These are phyloP conservation scores for Tortrix viridana DNA, from an alignment of 2,888 invertebrate species.

Conservation along the genomic window DNA sequence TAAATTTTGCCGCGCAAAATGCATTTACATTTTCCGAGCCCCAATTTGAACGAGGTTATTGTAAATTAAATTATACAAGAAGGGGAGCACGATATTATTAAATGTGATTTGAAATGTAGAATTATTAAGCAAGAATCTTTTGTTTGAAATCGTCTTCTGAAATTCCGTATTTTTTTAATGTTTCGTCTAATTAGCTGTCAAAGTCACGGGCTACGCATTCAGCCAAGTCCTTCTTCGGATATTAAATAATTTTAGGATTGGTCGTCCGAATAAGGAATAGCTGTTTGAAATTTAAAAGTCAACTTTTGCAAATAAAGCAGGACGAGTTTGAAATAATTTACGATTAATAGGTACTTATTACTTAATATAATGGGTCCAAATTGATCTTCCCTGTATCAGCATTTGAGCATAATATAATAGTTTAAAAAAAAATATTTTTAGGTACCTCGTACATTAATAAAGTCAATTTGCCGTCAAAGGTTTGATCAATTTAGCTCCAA, in stretches of 20 bases:
- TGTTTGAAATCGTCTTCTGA: background rate
- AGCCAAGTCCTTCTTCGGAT: constrained; percentile 1
- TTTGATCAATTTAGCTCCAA: constrained; percentile 19
- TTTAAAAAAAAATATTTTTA: no score
- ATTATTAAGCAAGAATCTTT: background rate
- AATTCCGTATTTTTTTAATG: constrained; percentile 2
- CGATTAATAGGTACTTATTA: no score
- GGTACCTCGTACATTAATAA: no score
- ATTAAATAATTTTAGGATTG: constrained; percentile 5
- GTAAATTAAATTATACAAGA: background rate
- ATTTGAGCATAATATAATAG: no score
- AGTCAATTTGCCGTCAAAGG: constrained; percentile 7
- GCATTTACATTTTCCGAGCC: no score
- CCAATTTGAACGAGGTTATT: background rate
- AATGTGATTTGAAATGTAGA: background rate
- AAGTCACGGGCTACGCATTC: background rate
- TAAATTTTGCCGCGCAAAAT: background rate
- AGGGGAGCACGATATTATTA: background rate
- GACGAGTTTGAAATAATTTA: no score
- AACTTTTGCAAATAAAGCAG: no score
- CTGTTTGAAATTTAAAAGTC: background rate
- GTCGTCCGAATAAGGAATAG: background rate
- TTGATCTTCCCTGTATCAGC: no score
- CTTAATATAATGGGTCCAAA: no score
- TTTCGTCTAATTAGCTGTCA: constrained; percentile 17